Conservation (phyloP, 1,140 invertebrate genomes). For the Papilio machaon region DNA sequence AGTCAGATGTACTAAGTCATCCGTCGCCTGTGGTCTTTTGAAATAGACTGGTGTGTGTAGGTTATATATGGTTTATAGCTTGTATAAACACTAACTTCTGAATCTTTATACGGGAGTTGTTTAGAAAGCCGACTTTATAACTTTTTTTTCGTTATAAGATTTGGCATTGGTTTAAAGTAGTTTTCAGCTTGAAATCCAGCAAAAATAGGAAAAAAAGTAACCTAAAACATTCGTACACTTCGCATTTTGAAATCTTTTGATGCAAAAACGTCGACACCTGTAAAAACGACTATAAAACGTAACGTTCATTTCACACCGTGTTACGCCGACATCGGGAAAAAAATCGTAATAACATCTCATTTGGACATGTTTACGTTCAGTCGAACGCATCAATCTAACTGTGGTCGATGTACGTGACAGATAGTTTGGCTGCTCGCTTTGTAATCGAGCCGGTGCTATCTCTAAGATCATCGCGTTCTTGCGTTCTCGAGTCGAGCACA, state of each 20-base stretch:
- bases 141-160: background rate
- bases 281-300: background rate
- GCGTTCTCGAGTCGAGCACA: slow-evolving; percentile 9
- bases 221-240: background rate
- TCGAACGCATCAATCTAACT: slow-evolving; percentile 34
- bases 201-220: background rate
- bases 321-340: background rate
- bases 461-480: slow-evolving; percentile 14
- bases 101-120: background rate
- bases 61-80: background rate
- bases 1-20: slow-evolving; percentile 34
- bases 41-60: background rate
- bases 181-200: background rate
- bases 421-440: slow-evolving; percentile 12
- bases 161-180: background rate
- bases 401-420: slow-evolving; percentile 25
- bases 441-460: slow-evolving; percentile 31
- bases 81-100: background rate
- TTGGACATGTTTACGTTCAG: slow-evolving; percentile 31
- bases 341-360: slow-evolving; percentile 34
- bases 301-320: slow-evolving; percentile 31
- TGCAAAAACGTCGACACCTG: background rate
- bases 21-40: slow-evolving; percentile 19
- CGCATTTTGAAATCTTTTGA: background rate
- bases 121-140: background rate